These are phyloP conservation scores for Coracopsis vasa DNA, from an alignment of 2,113 vertebrate genomes.

Conservation along the genomic window DNA sequence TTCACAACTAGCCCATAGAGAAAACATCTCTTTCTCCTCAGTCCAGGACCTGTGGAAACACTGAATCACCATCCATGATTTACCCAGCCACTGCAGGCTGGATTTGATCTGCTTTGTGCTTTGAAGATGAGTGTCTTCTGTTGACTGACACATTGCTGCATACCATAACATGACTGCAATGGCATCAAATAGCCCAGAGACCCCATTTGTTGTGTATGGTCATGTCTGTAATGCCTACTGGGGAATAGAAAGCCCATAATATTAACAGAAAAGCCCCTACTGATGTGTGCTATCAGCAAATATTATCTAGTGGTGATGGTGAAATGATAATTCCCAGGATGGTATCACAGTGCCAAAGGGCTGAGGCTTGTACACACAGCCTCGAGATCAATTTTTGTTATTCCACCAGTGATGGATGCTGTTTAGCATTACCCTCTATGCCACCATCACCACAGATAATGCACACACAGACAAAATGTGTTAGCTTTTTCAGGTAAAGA, in stretches of 20 bases:
- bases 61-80: neutral
- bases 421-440: neutral
- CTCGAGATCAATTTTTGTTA: neutral
- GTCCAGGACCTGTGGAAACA: neutral
- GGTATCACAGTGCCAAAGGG: neutral
- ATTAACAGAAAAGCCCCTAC: neutral
- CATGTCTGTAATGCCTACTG: neutral
- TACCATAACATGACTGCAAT: fast-evolving
- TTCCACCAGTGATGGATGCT: fast-evolving
- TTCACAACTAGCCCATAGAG: neutral
- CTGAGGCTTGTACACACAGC: neutral
- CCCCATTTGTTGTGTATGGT: neutral
- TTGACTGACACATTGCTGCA: neutral
- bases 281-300: neutral
- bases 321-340: neutral
- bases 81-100: neutral
- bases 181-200: neutral
- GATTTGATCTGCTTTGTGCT: neutral
- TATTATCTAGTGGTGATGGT: neutral
- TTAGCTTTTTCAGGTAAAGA: neutral
- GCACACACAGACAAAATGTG: neutral
- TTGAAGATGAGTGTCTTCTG: neutral
- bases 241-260: neutral
- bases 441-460: neutral
- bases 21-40: neutral